Evolutionary conservation across 2,113 vertebrate species (phyloP).

Genomic region (Mastomys natalensis): DNA sequence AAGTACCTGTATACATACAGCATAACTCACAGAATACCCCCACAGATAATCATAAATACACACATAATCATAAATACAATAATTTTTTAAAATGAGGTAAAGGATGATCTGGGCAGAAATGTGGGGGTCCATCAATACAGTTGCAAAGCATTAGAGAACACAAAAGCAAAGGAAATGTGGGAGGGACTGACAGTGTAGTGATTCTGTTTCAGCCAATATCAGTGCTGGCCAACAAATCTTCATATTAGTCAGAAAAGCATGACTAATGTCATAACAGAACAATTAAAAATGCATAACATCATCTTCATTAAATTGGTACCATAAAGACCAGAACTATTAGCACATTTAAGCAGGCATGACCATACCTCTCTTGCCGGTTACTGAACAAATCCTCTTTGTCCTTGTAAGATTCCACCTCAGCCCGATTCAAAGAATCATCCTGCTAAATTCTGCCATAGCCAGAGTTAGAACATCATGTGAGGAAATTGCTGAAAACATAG

Average conservation of each 20-base stretch:
- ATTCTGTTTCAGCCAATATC: conserved; percentile 60
- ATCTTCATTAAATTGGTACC: conserved; percentile 60
- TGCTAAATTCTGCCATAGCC: conserved; percentile 55
- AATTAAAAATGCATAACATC: conserved; percentile 72
- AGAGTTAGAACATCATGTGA: conserved; percentile 59
- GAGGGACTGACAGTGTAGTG: conserved; percentile 43
- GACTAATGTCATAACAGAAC: conserved; percentile 69
- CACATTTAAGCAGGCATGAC: conserved; percentile 73
- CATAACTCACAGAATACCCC: not conserved
- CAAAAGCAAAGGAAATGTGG: conserved; percentile 55
- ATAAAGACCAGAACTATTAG: conserved; percentile 72
- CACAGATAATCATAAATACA: not conserved
- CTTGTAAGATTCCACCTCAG: conserved; percentile 67
- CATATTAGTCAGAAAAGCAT: conserved; percentile 63
- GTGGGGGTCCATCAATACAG: not conserved
- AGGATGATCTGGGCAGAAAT: not conserved
- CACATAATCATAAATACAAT: not conserved
- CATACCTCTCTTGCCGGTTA: conserved; percentile 65
- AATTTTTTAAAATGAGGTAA: not conserved
- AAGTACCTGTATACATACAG: not conserved
- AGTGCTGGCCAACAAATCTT: conserved; percentile 53
- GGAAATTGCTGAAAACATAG: conserved; percentile 61
- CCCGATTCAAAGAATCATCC: conserved; percentile 68
- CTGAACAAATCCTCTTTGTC: conserved; percentile 76
- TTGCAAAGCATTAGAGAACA: conserved; percentile 28